phyloP scores from a whole-genome alignment of 2,113 vertebrate genomes.

The Catharus minimus region DNA sequence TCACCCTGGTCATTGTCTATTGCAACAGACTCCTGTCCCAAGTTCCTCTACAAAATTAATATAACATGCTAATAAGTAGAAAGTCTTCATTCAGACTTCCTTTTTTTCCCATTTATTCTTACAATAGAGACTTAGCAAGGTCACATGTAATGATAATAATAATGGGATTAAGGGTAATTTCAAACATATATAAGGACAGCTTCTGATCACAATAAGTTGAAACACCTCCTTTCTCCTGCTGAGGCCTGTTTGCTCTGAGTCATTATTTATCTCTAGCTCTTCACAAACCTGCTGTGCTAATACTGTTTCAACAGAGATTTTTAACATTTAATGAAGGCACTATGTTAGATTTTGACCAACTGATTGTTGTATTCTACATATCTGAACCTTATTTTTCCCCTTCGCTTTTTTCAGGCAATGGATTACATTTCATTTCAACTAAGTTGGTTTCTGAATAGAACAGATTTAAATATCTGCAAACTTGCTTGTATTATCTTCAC shows the following conservation, averaged over 20 bases:
- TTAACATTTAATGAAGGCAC: conserved; percentile 35
- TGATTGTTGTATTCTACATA: conserved; percentile 42
- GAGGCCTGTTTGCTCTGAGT: background rate
- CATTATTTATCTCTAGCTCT: conserved; percentile 19
- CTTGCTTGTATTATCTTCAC: conserved; percentile 38
- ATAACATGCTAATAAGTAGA: background rate
- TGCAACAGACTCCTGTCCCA: background rate
- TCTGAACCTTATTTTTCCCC: conserved; percentile 45
- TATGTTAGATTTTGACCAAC: conserved; percentile 34
- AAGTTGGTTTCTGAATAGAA: conserved; percentile 41
- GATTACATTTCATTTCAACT: conserved; percentile 45
- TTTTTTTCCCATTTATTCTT: background rate
- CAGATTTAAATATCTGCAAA: conserved; percentile 22
- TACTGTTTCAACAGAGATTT: conserved; percentile 45
- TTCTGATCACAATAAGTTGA: conserved; percentile 14
- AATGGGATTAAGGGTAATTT: background rate
- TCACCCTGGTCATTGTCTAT: background rate
- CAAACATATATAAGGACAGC: background rate
- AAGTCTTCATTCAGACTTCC: background rate
- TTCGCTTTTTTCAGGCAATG: conserved; percentile 35
- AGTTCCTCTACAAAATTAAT: background rate
- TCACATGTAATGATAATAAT: background rate
- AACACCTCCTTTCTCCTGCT: background rate
- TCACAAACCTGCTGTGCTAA: conserved; percentile 51
- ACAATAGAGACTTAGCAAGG: background rate